Base-by-base conservation (phyloP, 2,113 vertebrate species). In the Prunella himalayana region DNA sequence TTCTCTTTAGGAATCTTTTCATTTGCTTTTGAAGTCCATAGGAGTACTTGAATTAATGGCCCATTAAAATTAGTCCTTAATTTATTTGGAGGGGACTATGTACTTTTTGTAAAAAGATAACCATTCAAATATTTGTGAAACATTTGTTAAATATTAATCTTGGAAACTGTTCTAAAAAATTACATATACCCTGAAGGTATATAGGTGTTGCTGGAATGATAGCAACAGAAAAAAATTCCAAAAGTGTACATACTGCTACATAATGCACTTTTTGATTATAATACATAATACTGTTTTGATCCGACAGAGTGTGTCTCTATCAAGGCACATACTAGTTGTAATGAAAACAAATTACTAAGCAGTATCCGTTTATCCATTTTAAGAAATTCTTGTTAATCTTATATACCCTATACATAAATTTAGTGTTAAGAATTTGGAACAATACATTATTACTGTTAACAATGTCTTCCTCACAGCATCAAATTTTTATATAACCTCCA, bases 91-190 rank as follows among this genome's bases (percentile, higher is more conserved):
- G 65, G 31, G 14, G 51, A 75, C 51, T 21, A 47, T 19, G 69
- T 86, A 75, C 41, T 71, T 70, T 64, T 68, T 28, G 25, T 90
- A 28, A 88, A 89, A 88, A 92, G 24, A 22, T 30, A 90, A 69
- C 49, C 69, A 33, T 37, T 76, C 69, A 91, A 94, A 61, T 91
- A 94, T 88, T 86, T 88, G 51, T 49, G 70, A 75, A 93, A 60
- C 19, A 37, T 89, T 86, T 79, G 41, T 82, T 86, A 66, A 95
- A 81, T 68, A 92, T 73, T 71, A 56, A 91, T 61, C 60, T 71
- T 35, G 51, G 56, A 84, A 88, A 56, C 24, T 27, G 15, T 51
- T 91, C 56, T 86, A 53, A 92, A 88, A 86, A 65, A 73, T 22
- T 66, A 39, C 30, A 23, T n/a, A 12, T 63, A 22, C 27, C 47